Base-by-base conservation (phyloP, 2,113 vertebrate species). In the Sylvietta virens region DNA sequence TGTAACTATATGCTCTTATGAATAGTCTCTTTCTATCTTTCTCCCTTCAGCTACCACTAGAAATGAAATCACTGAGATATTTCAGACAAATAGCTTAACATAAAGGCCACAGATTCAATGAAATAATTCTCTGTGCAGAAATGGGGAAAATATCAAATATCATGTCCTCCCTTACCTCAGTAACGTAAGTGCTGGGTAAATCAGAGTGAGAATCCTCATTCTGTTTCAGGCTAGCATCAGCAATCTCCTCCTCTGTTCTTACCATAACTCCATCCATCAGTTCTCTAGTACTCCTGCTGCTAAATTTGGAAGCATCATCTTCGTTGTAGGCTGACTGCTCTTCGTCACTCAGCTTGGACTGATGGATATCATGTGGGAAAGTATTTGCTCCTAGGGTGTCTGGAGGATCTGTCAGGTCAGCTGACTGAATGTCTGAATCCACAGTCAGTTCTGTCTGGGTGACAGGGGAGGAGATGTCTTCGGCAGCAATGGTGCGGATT, bases 401-500 rank as follows among this genome's bases (percentile, higher is more conserved):
- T 17, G 97, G 96, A 95, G 98, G 95, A 76, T 96, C 97, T n/a
- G 97, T 95, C 69, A 98, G 95, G 81, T 97, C 97, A 42, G 97
- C 94, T 18, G 98, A 71, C 44, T 97, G 98, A 67, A 98, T 97
- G 81, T 97, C 97, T 70, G 97, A 72, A 72, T 98, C 99, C 31
- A 98, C 97, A 5, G 97, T 84, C 92, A 99, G 96, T 93, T 99
- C 98, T 28, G 98, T 97, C 93, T 99, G 98, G 95, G 97, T 82
- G 72, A 99, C 97, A 35, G 98, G 96, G 86, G 98, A 98, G 79
- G 98, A 88, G 86, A 98, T 97, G 81, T 99, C 99, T 70, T 98
- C 98, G 8, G 99, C 98, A 82, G 99, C 98, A 70, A 99, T 98
- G 0, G 99, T 99, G 92, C 99, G 99, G 96, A 99, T 99, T 93